Conservation (phyloP, 2,797 vertebrate genomes). For the Schizopygopsis pylzovi region DNA sequence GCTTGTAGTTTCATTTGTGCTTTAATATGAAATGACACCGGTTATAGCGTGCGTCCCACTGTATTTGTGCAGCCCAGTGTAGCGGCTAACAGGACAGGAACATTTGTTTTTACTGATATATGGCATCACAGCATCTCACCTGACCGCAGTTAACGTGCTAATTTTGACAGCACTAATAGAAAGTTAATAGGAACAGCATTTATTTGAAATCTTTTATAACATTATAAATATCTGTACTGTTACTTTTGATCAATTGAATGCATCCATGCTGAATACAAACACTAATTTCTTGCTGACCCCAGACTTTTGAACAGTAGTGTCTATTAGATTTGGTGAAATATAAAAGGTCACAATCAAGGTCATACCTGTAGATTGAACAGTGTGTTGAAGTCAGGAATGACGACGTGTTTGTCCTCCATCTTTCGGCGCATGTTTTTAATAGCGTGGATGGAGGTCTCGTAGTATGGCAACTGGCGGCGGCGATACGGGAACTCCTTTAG, state of each 20-base stretch:
- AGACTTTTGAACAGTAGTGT: no score
- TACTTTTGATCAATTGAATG: not conserved
- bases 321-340: not conserved
- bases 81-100: no score
- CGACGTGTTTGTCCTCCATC: constrained; percentile 98
- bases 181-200: not conserved
- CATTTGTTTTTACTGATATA: no score
- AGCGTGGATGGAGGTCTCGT: constrained; percentile 97
- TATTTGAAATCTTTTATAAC: not conserved
- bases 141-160: no score
- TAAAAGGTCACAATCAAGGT: not conserved
- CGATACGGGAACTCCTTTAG: constrained; percentile 91
- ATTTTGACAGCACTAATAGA: not conserved
- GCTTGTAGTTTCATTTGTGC: not conserved
- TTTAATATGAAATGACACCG: no score
- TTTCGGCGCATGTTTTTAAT: constrained; percentile 99
- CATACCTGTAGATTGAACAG: constrained; percentile 96
- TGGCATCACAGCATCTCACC: no score
- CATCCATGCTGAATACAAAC: not conserved
- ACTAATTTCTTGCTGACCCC: not conserved
- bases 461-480: constrained; percentile 89
- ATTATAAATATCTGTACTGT: not conserved
- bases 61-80: no score
- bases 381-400: constrained; percentile 97
- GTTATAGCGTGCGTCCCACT: no score